These are phyloP conservation scores for Eurytoma adleriae DNA, from an alignment of 2,888 invertebrate species.

Conservation along the genomic window DNA sequence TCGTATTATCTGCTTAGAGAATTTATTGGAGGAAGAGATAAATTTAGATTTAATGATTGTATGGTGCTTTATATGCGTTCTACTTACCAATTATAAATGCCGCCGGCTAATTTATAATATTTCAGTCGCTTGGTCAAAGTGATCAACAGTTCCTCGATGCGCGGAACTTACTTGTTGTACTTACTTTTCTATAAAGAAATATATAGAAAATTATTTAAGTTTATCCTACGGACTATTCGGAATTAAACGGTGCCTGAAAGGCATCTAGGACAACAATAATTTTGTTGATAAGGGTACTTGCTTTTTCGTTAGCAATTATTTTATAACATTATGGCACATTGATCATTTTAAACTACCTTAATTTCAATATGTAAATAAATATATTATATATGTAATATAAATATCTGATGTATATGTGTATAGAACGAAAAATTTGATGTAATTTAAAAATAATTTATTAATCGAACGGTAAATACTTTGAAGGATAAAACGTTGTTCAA, in stretches of 20 bases:
- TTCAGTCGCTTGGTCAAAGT: conserved; percentile 50
- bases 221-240: conserved; percentile 55
- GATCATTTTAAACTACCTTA: conserved; percentile 56
- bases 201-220: conserved; percentile 42
- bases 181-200: conserved; percentile 49
- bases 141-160: conserved; percentile 49
- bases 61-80: conserved; percentile 49
- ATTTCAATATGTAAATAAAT: conserved; percentile 60
- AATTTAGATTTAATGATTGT: conserved; percentile 39
- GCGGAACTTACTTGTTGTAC: conserved; percentile 60
- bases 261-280: conserved; percentile 17
- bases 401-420: conserved; percentile 65
- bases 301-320: conserved; percentile 61
- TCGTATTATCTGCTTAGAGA: conserved; percentile 24
- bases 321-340: conserved; percentile 60
- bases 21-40: conserved; percentile 34
- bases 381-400: conserved; percentile 59
- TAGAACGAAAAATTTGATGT: conserved; percentile 68
- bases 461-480: conserved; percentile 61
- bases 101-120: conserved; percentile 28
- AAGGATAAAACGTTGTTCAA: conserved; percentile 69
- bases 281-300: conserved; percentile 60
- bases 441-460: conserved; percentile 68
- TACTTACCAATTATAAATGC: conserved; percentile 39
- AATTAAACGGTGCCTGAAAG: conserved; percentile 38